Conservation (phyloP, 2,888 invertebrate genomes). For the Pedicia rivosa region DNA sequence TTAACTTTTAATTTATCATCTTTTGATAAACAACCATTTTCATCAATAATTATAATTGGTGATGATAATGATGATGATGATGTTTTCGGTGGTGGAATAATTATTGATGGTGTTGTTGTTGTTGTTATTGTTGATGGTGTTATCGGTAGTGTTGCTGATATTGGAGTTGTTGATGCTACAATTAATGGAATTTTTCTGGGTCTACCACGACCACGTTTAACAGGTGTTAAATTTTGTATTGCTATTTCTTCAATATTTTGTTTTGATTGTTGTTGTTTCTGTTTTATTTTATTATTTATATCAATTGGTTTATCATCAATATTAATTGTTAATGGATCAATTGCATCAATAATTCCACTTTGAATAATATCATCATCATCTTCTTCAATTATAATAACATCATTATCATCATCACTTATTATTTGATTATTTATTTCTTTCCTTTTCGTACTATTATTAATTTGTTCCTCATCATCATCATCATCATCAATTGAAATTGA, state of each 20-base stretch:
- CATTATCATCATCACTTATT: neutral
- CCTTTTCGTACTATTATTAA: neutral
- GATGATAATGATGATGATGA: no score
- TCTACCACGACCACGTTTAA: slow-evolving; percentile 11
- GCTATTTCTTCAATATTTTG: no score
- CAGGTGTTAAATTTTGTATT: no score
- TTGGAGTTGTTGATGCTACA: neutral
- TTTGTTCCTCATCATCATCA: neutral
- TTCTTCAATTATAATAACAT: slow-evolving; percentile 4
- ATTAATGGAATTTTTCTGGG: slow-evolving; percentile 10
- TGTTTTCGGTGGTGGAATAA: neutral
- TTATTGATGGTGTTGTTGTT: neutral
- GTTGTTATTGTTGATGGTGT: neutral
- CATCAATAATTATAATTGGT: no score
- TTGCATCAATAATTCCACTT: no score
- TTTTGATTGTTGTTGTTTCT: no score
- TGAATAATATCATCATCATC: slow-evolving; percentile 2
- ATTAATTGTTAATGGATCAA: no score
- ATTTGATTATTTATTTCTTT: neutral
- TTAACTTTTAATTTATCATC: neutral
- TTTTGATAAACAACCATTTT: slow-evolving; percentile 1
- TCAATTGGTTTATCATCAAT: no score
- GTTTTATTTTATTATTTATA: no score
- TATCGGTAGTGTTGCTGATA: neutral
- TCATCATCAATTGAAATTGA: neutral